These are phyloP conservation scores for Araneus ventricosus DNA, from an alignment of 1,140 invertebrate genomes.

Conservation along the genomic window DNA sequence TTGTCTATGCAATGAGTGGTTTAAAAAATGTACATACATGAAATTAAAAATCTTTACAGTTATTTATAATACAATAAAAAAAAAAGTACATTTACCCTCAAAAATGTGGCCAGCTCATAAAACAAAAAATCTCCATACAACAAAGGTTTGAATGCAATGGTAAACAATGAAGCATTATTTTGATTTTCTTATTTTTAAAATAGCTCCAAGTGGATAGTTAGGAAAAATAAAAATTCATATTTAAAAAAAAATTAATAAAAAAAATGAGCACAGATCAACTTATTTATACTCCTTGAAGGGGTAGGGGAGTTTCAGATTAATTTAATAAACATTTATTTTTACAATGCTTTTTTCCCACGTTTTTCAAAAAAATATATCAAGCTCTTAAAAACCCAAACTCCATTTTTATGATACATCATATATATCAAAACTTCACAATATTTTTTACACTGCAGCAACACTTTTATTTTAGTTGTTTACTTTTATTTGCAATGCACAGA, in stretches of 20 bases:
- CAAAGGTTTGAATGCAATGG: neutral
- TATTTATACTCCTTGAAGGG: neutral
- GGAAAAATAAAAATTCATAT: neutral
- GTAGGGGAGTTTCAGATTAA: neutral
- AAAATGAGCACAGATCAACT: neutral
- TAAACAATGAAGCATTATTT: neutral
- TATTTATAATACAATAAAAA: conserved; percentile 13
- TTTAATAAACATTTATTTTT: conserved; percentile 24
- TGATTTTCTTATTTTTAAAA: conserved; percentile 28
- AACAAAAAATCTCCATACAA: conserved; percentile 11
- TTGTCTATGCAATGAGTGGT: conserved; percentile 10
- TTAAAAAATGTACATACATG: conserved; percentile 42
- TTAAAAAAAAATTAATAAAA: neutral
- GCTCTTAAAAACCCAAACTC: conserved; percentile 63
- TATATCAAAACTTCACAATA: conserved; percentile 1
- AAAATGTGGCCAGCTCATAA: conserved; percentile 35
- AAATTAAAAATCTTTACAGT: conserved; percentile 44
- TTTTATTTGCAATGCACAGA: conserved; percentile 43
- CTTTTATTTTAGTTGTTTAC: neutral
- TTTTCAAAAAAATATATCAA: conserved; percentile 66
- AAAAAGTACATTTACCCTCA: conserved; percentile 31
- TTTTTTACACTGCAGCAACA: conserved; percentile 30
- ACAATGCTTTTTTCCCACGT: neutral
- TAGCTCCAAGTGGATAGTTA: neutral
- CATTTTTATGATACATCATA: conserved; percentile 12